Evolutionary conservation across 1,140 invertebrate genomes (phyloP), one percentile per base, ranked within the genome.

Genomic region (Drosophila ambigua): DNA sequence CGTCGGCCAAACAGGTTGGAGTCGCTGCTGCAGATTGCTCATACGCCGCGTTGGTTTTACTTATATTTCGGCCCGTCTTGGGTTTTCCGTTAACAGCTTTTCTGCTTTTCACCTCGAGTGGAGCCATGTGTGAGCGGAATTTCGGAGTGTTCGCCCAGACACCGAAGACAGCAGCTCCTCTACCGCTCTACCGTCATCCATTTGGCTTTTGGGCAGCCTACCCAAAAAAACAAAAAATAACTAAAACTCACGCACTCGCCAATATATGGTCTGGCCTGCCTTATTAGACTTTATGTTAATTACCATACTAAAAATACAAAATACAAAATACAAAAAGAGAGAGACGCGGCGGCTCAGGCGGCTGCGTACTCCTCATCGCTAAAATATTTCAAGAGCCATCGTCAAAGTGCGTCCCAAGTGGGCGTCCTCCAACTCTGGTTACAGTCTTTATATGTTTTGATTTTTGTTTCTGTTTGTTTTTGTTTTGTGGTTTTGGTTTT

Each of bases 261-360:
- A 79, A 79, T 66, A 79, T 66, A 78, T 85, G 79, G 49, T 49
- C 48, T 57, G 66, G 46, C 55, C 57, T 64, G 79, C 82, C 82
- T 66, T 87, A 82, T 87, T 76, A 75, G 82, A 88, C 73, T 82
- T 75, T 78, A 75, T 81, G 83, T 87, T 88, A 87, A 87, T 88
- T 76, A 63, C 76, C 83, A 81, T 76, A 87, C 78, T 88, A 82
- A 87, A 81, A 80, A 66, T 51, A 52, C 20, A 49, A 28, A 80
- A 66, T 51, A 52, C 20, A 49, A 28, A 39, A 39, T 39, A 39
- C 16, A 16, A 16, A 45, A 20, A 55, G 24, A 51, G 43, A 45
- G 28, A 54, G 44, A n/a, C 11, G 13, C n/a, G 53, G 23, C 44
- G 58, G 13, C 35, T 15, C 26, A 28, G 26, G 26, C 0, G 26